phyloP scores from a whole-genome alignment of 2,888 invertebrate genomes.

The Xanthorhoe spadicearia region DNA sequence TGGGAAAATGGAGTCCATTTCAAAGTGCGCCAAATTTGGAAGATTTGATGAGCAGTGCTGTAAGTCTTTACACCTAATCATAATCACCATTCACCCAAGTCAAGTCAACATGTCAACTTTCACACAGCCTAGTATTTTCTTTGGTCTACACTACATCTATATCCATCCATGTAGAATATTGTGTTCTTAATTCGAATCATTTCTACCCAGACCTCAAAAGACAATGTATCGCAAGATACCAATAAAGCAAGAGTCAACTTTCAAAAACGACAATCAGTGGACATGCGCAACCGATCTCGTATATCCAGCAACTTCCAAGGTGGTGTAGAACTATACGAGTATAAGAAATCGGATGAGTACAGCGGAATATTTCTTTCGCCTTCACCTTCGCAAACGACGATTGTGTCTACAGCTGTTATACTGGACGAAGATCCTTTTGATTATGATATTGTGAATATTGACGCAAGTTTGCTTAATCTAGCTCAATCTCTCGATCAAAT shows the following conservation, averaged over 20 bases:
- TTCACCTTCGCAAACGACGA: conserved; percentile 42
- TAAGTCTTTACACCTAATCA: too few species aligned
- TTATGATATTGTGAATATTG: conserved; percentile 78
- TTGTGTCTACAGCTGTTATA: conserved; percentile 49
- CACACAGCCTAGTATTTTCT: too few species aligned
- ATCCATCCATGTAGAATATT: too few species aligned
- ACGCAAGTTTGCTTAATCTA: conserved; percentile 57
- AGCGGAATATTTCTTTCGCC: conserved; percentile 53
- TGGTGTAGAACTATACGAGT: conserved; percentile 8
- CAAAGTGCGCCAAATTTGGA: conserved; percentile 46
- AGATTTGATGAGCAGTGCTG: conserved; percentile 17
- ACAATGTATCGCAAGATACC: conserved; percentile 39
- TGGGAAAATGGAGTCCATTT: conserved; percentile 67
- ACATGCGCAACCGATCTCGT: neutral
- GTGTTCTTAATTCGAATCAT: neutral
- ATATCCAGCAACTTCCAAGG: neutral
- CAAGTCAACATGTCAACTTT: too few species aligned
- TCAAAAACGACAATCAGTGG: conserved; percentile 36
- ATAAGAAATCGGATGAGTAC: conserved; percentile 55
- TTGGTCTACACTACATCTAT: too few species aligned
- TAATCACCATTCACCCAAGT: too few species aligned
- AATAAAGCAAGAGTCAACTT: conserved; percentile 60
- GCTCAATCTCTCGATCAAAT: conserved; percentile 50
- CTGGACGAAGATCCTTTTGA: conserved; percentile 75
- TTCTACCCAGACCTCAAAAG: conserved; percentile 36